These are phyloP conservation scores for Callionymus lyra DNA, from an alignment of 2,113 vertebrate species.

Conservation along the genomic window DNA sequence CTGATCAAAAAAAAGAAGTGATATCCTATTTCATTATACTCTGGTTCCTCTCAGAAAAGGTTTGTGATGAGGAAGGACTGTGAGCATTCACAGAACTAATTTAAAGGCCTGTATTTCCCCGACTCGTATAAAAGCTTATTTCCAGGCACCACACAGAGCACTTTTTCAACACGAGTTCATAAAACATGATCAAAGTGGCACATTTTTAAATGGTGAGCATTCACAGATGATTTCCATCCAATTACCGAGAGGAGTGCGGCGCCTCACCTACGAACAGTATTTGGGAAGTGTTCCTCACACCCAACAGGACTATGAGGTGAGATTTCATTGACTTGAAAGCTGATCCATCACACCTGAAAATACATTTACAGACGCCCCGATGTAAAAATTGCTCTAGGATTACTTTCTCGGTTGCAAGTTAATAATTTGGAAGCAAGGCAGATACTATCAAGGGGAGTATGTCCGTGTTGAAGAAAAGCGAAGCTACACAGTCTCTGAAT, in stretches of 20 bases:
- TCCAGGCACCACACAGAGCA: background rate
- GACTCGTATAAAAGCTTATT: constrained; percentile 1
- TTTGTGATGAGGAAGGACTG: constrained; percentile 7
- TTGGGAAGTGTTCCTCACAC: constrained; percentile 13
- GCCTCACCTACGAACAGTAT: constrained; percentile 3
- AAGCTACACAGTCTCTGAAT: background rate
- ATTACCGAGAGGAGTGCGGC: constrained; percentile 9
- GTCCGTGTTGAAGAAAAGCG: constrained; percentile 1
- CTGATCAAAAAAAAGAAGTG: constrained; percentile 30
- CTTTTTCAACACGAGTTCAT: no score
- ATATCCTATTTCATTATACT: constrained; percentile 44
- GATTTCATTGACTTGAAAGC: constrained; percentile 26
- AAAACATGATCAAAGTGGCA: no score
- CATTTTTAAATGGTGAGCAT: no score
- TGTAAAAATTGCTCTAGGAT: constrained; percentile 13
- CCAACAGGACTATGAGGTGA: constrained; percentile 14
- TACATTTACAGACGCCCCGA: constrained; percentile 13
- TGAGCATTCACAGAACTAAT: constrained; percentile 19
- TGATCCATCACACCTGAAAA: constrained; percentile 19
- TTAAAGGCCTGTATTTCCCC: constrained; percentile 8
- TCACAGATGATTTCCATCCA: background rate
- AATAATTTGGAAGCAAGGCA: constrained; percentile 9
- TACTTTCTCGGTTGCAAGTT: constrained; percentile 6
- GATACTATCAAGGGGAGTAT: background rate
- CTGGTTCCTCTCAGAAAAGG: constrained; percentile 41